A percentile compares a stretch with the other conserved stretches of the same genome.
These are phyloP conservation scores for Mesocricetus auratus DNA, from an alignment of 2,113 vertebrate genomes.

Conservation along the genomic window DNA sequence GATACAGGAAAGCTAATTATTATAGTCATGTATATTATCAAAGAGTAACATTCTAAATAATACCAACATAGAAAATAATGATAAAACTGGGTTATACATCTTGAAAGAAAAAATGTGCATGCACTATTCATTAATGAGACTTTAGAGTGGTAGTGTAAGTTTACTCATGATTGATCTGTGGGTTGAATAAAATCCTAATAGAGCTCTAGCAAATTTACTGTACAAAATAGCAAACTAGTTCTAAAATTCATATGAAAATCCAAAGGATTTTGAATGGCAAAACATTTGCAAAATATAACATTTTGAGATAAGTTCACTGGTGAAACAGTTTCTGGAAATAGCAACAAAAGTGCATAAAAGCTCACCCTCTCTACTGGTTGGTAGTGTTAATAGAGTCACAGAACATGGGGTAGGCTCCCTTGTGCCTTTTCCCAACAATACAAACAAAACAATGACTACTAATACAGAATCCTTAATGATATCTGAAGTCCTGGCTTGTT, in stretches of 20 bases:
- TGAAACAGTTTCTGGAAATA: too few relatives aligned
- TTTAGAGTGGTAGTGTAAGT: background rate
- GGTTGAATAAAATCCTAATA: background rate
- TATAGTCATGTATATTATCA: background rate
- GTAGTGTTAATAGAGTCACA: too few relatives aligned
- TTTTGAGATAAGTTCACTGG: background rate
- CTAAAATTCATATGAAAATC: background rate
- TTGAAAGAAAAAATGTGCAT: background rate
- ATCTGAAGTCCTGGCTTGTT: too few relatives aligned
- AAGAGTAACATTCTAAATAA: background rate
- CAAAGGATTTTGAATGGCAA: too few relatives aligned
- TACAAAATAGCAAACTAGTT: background rate
- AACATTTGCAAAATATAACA: too few relatives aligned
- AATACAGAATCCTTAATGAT: too few relatives aligned
- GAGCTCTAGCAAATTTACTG: background rate
- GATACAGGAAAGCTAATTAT: background rate
- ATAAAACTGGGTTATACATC: background rate
- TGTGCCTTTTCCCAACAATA: too few relatives aligned
- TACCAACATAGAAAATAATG: background rate
- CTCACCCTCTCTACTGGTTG: too few relatives aligned
- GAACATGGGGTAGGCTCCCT: too few relatives aligned
- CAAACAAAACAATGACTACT: too few relatives aligned
- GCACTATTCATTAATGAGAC: background rate
- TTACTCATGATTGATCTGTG: background rate
- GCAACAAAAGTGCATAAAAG: too few relatives aligned